Evolutionary conservation across 2,797 vertebrate genomes (phyloP).

Genomic region (Pipistrellus nathusii): DNA sequence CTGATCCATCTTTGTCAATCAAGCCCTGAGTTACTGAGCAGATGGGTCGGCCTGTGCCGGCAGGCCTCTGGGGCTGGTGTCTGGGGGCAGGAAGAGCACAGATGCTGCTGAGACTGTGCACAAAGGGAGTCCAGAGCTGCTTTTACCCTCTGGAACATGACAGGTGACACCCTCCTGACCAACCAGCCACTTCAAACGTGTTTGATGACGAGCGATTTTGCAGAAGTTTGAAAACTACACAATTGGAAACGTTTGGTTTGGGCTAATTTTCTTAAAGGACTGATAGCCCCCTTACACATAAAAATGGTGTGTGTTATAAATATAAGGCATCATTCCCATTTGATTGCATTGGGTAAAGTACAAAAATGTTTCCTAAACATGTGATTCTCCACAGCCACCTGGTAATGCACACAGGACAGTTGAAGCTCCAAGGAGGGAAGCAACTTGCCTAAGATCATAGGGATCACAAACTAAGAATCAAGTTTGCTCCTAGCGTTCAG

Average conservation of each 20-base stretch:
- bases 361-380: background rate
- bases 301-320: slow-evolving; percentile 3
- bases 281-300: background rate
- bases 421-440: background rate
- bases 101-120: background rate
- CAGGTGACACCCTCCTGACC: background rate
- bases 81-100: background rate
- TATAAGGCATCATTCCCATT: background rate
- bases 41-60: background rate
- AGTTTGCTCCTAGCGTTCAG: background rate
- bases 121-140: background rate
- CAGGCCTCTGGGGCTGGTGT: background rate
- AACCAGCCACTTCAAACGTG: background rate
- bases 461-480: background rate
- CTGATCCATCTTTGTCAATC: slow-evolving; percentile 10
- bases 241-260: background rate
- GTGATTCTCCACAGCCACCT: background rate
- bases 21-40: slow-evolving; percentile 14
- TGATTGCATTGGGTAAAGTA: background rate
- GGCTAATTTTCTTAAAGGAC: slow-evolving; percentile 35
- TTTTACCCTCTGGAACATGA: background rate
- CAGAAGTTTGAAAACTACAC: slow-evolving; percentile 35
- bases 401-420: background rate
- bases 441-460: background rate
- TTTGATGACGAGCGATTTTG: slow-evolving; percentile 15